Evolutionary conservation across 2,888 invertebrate genomes (phyloP).

Genomic region (Dicranocentrus wangi): DNA sequence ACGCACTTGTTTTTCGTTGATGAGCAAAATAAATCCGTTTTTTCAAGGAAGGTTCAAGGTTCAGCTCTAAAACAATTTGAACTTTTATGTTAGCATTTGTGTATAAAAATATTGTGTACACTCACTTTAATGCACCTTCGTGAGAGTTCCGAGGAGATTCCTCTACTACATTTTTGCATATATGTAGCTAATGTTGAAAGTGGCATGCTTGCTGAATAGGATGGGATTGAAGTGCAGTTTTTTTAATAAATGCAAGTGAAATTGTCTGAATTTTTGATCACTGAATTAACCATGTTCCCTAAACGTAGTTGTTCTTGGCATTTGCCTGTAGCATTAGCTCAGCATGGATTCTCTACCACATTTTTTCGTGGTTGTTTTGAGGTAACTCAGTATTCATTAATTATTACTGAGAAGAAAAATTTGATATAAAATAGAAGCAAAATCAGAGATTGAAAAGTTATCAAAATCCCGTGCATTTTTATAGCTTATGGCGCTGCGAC

Average conservation of each 20-base stretch:
- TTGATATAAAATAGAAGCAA: constrained; percentile 19
- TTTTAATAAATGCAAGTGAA: background rate
- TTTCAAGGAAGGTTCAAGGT: no score
- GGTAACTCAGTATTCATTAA: constrained; percentile 8
- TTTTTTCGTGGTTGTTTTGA: constrained; percentile 5
- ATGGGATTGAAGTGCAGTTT: background rate
- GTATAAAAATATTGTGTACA: no score
- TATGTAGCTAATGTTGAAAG: no score
- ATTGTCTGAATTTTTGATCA: constrained; percentile 6
- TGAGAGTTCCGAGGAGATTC: no score
- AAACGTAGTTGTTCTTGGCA: background rate
- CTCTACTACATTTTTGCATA: background rate
- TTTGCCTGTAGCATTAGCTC: constrained; percentile 13
- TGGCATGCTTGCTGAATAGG: no score
- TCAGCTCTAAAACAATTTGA: no score
- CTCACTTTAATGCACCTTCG: no score
- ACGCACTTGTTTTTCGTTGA: no score
- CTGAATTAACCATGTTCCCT: background rate
- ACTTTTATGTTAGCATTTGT: no score
- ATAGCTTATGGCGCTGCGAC: background rate
- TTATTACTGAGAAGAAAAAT: constrained; percentile 8
- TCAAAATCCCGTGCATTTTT: constrained; percentile 17
- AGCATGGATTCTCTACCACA: constrained; percentile 14
- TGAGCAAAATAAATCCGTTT: no score
- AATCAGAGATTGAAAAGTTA: constrained; percentile 10